Percentiles rank a stretch among this genome's conserved stretches.
phyloP scores from a whole-genome alignment of 2,113 vertebrate species.

The Xiphorhynchus elegans region DNA sequence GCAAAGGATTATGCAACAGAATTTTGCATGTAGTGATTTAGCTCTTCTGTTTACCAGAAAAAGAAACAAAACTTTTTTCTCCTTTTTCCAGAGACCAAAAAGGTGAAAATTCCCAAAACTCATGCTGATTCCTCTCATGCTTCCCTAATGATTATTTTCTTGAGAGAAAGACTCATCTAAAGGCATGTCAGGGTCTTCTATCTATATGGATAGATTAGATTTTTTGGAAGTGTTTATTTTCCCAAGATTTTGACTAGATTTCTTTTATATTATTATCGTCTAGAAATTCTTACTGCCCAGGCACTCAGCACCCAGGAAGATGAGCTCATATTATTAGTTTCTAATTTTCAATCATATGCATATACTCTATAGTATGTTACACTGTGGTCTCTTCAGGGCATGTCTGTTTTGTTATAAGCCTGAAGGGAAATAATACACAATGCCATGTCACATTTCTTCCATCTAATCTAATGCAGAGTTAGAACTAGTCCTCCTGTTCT shows the following conservation, averaged over 20 bases:
- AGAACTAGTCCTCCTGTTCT: neutral
- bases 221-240: neutral
- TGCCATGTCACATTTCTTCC: neutral
- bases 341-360: neutral
- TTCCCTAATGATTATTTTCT: neutral
- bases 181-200: neutral
- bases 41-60: rapidly evolving
- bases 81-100: neutral
- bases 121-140: rapidly evolving
- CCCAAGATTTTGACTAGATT: neutral
- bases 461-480: neutral
- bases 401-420: neutral
- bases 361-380: neutral
- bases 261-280: neutral
- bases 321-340: neutral
- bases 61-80: neutral
- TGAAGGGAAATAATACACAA: neutral
- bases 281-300: neutral
- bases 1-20: neutral
- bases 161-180: neutral
- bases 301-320: neutral
- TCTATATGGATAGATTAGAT: neutral
- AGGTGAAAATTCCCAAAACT: neutral
- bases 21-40: neutral
- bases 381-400: neutral